Evolutionary conservation across 2,113 vertebrate species (phyloP).

Genomic region (Balaenoptera acutorostrata): DNA sequence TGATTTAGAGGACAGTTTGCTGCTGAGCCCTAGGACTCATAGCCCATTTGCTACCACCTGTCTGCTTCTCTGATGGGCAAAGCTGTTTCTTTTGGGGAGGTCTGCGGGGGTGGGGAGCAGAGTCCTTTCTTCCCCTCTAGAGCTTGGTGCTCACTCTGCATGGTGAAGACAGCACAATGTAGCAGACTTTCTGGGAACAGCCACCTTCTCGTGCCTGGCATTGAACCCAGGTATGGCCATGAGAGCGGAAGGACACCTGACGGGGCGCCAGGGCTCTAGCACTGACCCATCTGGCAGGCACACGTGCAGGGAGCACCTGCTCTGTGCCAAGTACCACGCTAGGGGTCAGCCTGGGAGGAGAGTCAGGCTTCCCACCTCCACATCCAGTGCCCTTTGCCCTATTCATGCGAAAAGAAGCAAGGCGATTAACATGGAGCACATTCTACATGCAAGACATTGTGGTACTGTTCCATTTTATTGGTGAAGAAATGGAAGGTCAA

Average conservation of each 20-base stretch:
- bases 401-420: not conserved
- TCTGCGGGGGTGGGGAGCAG: not conserved
- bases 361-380: not conserved
- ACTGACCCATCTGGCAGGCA: not conserved
- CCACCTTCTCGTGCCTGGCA: not conserved
- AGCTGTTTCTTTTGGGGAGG: not conserved
- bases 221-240: not conserved
- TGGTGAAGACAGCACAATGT: not conserved
- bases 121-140: not conserved
- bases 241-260: not conserved
- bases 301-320: rapidly evolving
- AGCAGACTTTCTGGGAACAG: not conserved
- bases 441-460: not conserved
- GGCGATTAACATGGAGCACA: not conserved
- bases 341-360: not conserved
- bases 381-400: not conserved
- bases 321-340: not conserved
- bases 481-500: not conserved
- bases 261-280: not conserved
- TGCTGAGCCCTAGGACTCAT: not conserved
- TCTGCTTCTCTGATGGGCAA: not conserved
- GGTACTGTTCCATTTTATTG: not conserved
- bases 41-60: not conserved
- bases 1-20: not conserved
- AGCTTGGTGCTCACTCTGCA: not conserved